Conservation (phyloP, 1,140 invertebrate genomes). For the Microvelia longipes region DNA sequence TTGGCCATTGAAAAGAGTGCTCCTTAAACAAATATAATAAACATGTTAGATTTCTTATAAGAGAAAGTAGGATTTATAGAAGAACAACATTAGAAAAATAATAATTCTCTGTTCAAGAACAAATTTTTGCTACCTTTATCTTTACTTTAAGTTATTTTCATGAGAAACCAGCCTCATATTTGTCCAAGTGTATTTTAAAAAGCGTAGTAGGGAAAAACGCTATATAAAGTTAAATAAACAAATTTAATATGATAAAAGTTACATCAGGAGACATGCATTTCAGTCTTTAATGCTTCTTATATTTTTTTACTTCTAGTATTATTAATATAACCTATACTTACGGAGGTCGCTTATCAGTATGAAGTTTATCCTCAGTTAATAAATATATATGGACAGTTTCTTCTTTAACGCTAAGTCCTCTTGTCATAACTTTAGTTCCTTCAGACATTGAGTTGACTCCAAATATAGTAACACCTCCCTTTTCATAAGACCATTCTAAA, state of each 20-base stretch:
- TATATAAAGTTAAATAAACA: too few relatives aligned
- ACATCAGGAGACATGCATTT: too few relatives aligned
- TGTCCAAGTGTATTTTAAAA: too few relatives aligned
- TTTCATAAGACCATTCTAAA: slow-evolving; percentile 13
- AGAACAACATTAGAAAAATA: neutral
- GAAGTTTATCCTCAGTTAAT: neutral
- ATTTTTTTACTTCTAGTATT: too few relatives aligned
- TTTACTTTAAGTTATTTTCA: too few relatives aligned
- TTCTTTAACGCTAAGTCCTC: slow-evolving; percentile 10
- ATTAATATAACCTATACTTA: too few relatives aligned
- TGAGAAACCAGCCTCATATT: too few relatives aligned
- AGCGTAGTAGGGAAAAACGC: too few relatives aligned
- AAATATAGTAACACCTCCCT: slow-evolving; percentile 17
- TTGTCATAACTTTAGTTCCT: slow-evolving; percentile 11
- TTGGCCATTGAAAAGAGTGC: slow-evolving; percentile 17
- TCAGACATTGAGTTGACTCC: slow-evolving; percentile 16
- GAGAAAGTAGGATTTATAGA: neutral
- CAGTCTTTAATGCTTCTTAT: too few relatives aligned
- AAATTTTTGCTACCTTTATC: too few relatives aligned
- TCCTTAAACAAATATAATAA: slow-evolving; percentile 9
- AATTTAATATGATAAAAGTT: too few relatives aligned
- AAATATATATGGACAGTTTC: slow-evolving; percentile 12
- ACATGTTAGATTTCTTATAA: neutral
- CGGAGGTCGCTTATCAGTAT: too few relatives aligned
- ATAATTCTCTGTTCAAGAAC: neutral